Evolutionary conservation across 2,888 invertebrate species (phyloP).

Genomic region (Hybos culiciformis): DNA sequence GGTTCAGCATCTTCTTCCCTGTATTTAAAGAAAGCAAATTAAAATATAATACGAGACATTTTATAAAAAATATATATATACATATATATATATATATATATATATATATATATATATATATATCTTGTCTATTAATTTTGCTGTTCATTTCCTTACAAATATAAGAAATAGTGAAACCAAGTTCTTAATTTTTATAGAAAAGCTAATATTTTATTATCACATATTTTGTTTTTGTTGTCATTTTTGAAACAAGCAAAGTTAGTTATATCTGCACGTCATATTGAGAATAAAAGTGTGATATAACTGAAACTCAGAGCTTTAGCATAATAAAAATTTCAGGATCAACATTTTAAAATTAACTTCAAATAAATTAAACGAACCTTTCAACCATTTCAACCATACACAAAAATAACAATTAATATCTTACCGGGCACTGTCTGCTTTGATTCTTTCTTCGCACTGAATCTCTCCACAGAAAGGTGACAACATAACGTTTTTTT

Average conservation of each 20-base stretch:
- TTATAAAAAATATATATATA: background rate
- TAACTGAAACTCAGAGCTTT: too few relatives aligned
- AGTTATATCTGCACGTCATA: too few relatives aligned
- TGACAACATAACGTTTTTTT: constrained; percentile 78
- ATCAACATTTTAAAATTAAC: background rate
- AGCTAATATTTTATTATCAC: background rate
- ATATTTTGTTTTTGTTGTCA: too few relatives aligned
- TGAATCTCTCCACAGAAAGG: constrained; percentile 85
- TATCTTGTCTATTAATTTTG: too few relatives aligned
- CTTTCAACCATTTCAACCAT: constrained; percentile 5
- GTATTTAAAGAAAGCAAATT: constrained; percentile 32
- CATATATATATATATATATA: too few relatives aligned
- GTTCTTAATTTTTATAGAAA: background rate
- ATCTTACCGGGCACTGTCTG: constrained; percentile 82
- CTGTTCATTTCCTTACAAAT: background rate
- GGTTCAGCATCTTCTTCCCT: constrained; percentile 47
- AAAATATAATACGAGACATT: constrained; percentile 40
- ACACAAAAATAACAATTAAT: background rate
- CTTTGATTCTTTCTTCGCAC: constrained; percentile 94
- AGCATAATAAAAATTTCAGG: too few relatives aligned
- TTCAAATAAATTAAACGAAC: background rate
- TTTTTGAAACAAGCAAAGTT: too few relatives aligned
- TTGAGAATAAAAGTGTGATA: too few relatives aligned
- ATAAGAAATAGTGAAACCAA: background rate
- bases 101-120: too few relatives aligned